Conservation (phyloP, 2,113 vertebrate species). For the Cichladusa arquata region DNA sequence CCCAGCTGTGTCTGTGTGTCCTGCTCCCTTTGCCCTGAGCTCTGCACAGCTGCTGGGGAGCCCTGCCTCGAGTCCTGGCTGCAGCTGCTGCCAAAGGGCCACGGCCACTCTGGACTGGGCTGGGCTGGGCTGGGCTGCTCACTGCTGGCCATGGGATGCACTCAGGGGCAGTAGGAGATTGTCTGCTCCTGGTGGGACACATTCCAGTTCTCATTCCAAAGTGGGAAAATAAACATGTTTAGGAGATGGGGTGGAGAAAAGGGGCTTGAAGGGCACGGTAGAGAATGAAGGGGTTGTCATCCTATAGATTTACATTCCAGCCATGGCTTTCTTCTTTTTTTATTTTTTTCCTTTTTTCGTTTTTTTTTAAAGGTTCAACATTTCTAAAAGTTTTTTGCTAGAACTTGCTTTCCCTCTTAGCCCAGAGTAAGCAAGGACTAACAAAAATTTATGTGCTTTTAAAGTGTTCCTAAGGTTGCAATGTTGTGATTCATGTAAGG, state of each 20-base stretch:
- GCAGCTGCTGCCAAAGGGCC: background rate
- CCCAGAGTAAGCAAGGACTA: background rate
- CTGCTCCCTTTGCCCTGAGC: background rate
- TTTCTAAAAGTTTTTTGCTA: background rate
- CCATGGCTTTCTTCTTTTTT: background rate
- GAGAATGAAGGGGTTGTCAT: background rate
- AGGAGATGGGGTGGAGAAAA: background rate
- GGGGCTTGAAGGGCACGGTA: background rate
- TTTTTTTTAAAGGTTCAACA: background rate
- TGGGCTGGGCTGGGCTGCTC: fast-evolving
- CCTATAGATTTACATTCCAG: background rate
- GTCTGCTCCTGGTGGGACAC: background rate
- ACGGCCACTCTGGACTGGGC: background rate
- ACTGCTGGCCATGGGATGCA: background rate
- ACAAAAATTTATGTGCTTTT: background rate
- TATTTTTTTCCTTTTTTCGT: background rate
- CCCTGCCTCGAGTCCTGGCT: background rate
- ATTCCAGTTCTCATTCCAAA: background rate
- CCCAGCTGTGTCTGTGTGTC: background rate
- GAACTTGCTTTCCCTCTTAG: background rate
- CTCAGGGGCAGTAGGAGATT: background rate
- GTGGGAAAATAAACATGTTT: background rate
- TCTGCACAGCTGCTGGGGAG: background rate
- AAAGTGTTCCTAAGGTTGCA: background rate
- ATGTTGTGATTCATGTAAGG: background rate